phyloP scores from a whole-genome alignment of 2,888 invertebrate genomes.

The Bursaphelenchus okinawaensis region DNA sequence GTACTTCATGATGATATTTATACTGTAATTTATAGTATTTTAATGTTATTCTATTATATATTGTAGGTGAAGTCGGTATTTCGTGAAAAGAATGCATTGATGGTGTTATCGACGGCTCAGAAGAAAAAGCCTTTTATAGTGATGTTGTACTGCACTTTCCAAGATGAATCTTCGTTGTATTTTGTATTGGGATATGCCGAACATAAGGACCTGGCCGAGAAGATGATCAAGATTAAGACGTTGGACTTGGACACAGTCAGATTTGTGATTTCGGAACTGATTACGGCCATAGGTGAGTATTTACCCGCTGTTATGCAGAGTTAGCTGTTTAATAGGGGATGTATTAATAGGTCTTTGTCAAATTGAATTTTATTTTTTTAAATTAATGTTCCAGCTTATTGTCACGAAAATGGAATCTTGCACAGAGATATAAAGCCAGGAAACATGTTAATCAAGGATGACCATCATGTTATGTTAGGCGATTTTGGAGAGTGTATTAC shows the following conservation, averaged over 20 bases:
- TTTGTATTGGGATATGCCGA: constrained; percentile 77
- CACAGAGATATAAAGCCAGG: constrained; percentile 63
- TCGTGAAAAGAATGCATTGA: constrained; percentile 33
- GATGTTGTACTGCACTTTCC: constrained; percentile 88
- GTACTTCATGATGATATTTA: background rate
- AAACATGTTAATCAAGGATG: constrained; percentile 88
- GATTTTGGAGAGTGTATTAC: constrained; percentile 86
- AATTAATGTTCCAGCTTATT: constrained; percentile 39
- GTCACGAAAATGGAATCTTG: constrained; percentile 40
- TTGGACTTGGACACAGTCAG: constrained; percentile 70
- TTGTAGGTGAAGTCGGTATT: constrained; percentile 33
- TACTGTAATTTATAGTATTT: no score
- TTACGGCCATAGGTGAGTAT: constrained; percentile 71
- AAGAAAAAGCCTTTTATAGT: constrained; percentile 78
- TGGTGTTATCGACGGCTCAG: constrained; percentile 72
- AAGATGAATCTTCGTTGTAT: constrained; percentile 83
- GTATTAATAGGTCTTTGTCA: constrained; percentile 62
- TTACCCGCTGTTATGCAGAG: background rate
- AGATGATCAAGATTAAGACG: constrained; percentile 26
- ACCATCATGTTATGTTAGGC: constrained; percentile 91
- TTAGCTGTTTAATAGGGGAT: background rate
- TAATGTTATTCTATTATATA: background rate
- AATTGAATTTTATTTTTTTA: background rate
- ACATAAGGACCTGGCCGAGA: constrained; percentile 12
- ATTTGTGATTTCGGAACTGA: constrained; percentile 84